Evolutionary conservation across 2,797 vertebrate genomes (phyloP).

Genomic region (Hyperoplus lanceolatus): DNA sequence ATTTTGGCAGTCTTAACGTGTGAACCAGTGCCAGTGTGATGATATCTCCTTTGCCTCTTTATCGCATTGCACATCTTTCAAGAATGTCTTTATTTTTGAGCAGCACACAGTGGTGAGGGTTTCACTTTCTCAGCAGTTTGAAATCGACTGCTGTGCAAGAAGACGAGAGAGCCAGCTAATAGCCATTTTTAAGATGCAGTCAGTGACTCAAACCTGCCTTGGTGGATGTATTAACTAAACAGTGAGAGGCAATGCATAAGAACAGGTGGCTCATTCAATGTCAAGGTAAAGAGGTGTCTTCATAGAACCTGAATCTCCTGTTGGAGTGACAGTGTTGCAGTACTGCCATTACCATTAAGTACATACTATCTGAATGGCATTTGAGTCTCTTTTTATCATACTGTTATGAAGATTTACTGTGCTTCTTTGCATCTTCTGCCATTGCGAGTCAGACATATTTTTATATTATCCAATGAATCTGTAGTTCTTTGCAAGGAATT

Average conservation of each 20-base stretch:
- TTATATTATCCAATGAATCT: background rate
- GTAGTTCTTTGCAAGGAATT: background rate
- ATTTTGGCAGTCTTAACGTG: conserved; percentile 42
- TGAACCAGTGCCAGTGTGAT: conserved; percentile 31
- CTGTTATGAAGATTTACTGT: background rate
- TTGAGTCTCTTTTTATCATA: background rate
- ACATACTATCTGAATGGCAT: background rate
- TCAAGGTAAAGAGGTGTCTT: conserved; percentile 26
- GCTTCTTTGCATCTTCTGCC: background rate
- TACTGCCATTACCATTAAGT: background rate
- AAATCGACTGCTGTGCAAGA: conserved; percentile 41
- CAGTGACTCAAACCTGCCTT: conserved; percentile 40
- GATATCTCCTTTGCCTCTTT: conserved; percentile 39
- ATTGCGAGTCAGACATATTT: background rate
- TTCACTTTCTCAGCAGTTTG: conserved; percentile 36
- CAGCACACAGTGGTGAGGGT: conserved; percentile 19
- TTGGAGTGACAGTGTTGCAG: conserved; percentile 10
- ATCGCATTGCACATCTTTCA: conserved; percentile 6
- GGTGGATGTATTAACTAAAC: conserved; percentile 40
- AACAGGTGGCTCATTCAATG: conserved; percentile 34
- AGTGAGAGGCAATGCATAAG: conserved; percentile 39
- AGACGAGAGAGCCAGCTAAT: conserved; percentile 25
- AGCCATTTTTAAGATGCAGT: conserved; percentile 47
- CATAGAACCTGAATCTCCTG: conserved; percentile 11
- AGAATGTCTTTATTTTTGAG: conserved; percentile 19